Base-by-base conservation (phyloP, 2,888 invertebrate species). In the Punctoribates punctum region DNA sequence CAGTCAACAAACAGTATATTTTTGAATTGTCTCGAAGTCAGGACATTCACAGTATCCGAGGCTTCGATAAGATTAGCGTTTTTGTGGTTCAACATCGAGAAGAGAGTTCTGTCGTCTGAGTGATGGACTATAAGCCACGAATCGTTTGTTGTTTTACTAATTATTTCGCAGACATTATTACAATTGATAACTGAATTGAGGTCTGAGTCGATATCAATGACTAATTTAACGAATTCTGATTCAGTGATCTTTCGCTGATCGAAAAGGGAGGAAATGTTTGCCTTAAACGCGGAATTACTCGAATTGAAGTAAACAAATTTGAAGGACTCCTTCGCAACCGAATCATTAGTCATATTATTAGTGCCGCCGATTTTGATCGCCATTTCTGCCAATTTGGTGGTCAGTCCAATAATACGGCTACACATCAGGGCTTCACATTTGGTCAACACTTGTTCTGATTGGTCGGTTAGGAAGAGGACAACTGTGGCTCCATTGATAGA, bases 61-160 rank as follows among this genome's bases (percentile, higher is more conserved):
- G 77, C 77, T 70, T 77, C 77, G 34, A 77, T 75, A 8, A 77
- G 29, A 48, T 76, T 77, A 23, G 75, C 77, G 34, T 77, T 77
- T 57, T 77, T 77, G 54, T 77, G 76, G 38, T 77, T 76, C 9
- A 77, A 46, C 34, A 76, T 62, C 4, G 76, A 77, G 23, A 73
- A 77, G 6, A 77, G 23, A 8, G 77, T 73, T 34, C 76, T 60
- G 29, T 34, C 20, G 54, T 76, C 76, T 0, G 72, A 54, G 29
- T 75, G 20, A 46, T 73, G 60, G 15, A 72, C 60, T 6, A 77
- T 76, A 48, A 77, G 54, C 77, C 77, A 77, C 23, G 77, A 60
- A 27, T 77, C 77, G 67, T 67, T 76, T 11, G 73, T 77, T 25
- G 73, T 77, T 57, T 77, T 77, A 29, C 76, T 76, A 27, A 77